Conservation (phyloP, 1,140 invertebrate genomes). For the Caerostris extrusa region DNA sequence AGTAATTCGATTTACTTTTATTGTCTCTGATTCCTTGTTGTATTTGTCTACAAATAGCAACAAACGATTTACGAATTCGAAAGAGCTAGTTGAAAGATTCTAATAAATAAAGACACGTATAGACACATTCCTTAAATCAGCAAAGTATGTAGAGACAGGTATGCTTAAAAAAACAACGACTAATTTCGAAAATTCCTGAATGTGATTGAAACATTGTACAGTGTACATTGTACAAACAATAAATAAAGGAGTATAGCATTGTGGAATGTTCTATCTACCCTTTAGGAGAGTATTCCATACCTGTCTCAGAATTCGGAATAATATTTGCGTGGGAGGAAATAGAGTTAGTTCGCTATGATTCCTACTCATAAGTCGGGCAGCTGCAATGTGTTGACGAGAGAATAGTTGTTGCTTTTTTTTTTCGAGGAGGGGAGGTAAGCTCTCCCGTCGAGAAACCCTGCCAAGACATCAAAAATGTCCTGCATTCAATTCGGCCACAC, state of each 20-base stretch:
- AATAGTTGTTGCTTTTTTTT: conserved; percentile 38
- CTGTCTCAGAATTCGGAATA: conserved; percentile 22
- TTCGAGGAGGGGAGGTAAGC: conserved; percentile 9
- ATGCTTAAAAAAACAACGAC: not conserved
- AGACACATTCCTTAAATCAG: no score
- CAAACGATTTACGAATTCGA: no score
- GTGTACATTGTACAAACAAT: not conserved
- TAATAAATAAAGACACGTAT: no score
- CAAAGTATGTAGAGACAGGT: not conserved
- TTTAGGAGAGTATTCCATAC: not conserved
- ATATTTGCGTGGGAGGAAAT: conserved; percentile 45
- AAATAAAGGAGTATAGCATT: conserved; percentile 18
- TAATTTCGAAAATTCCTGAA: not conserved
- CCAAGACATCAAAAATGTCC: conserved; percentile 70
- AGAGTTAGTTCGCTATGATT: conserved; percentile 47
- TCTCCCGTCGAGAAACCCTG: conserved; percentile 71
- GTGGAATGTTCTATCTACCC: not conserved
- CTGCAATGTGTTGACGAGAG: conserved; percentile 58
- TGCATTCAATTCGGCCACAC: conserved; percentile 67
- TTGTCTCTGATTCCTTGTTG: no score
- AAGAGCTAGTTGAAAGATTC: no score
- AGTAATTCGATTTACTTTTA: no score
- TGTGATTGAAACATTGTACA: not conserved
- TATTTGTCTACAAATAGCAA: no score
- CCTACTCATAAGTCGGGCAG: conserved; percentile 16